phyloP scores from a whole-genome alignment of 2,888 invertebrate genomes.

The Chironomus riparius region DNA sequence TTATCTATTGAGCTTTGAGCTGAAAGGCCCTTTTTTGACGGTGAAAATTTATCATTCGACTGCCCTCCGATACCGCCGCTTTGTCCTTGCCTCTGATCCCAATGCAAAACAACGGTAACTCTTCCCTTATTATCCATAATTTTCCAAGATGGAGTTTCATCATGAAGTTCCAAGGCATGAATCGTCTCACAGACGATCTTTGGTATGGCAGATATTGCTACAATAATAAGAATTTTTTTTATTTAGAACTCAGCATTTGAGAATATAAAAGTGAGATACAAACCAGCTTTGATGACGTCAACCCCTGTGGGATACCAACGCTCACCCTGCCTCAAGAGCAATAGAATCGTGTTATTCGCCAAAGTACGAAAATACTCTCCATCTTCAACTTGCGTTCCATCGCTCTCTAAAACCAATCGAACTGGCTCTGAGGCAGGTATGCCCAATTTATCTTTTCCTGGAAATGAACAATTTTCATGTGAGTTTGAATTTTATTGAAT shows the following conservation, averaged over 20 bases:
- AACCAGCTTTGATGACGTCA: constrained; percentile 91
- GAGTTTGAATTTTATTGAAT: too few relatives aligned
- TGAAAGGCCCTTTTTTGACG: constrained; percentile 46
- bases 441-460: constrained; percentile 83
- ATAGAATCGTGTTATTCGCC: constrained; percentile 81
- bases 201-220: constrained; percentile 92
- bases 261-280: constrained; percentile 33
- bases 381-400: constrained; percentile 95
- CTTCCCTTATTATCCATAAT: constrained; percentile 97
- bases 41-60: constrained; percentile 42
- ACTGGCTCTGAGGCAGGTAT: constrained; percentile 80
- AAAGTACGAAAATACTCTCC: constrained; percentile 92
- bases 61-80: constrained; percentile 42
- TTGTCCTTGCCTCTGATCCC: constrained; percentile 73
- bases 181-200: constrained; percentile 96
- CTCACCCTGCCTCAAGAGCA: constrained; percentile 81
- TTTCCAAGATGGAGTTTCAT: constrained; percentile 96
- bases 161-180: constrained; percentile 87
- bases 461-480: neutral
- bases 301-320: constrained; percentile 90
- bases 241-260: neutral
- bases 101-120: constrained; percentile 91
- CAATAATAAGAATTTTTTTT: constrained; percentile 30
- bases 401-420: constrained; percentile 84
- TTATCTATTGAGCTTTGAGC: constrained; percentile 59